Evolutionary conservation across 2,113 vertebrate species (phyloP), one percentile per base, ranked within the genome.

Genomic region (Sphyrna mokarran): DNA sequence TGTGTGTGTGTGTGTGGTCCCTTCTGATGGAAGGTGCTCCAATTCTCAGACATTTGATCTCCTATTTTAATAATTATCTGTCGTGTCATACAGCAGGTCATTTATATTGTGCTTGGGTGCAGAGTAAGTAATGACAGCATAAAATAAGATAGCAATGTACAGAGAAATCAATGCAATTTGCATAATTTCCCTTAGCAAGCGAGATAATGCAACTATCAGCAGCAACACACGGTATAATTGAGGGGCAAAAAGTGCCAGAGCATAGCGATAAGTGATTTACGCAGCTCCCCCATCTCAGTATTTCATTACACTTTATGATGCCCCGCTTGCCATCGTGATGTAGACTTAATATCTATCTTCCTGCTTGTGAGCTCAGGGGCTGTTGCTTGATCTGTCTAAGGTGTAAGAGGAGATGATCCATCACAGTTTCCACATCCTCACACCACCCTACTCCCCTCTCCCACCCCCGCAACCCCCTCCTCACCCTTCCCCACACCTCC

Each of bases 171-270:
- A 43, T 70, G 10, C n/a, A 70, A 94, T 94, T 94, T 69, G 20
- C 91, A 70, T 94, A 94, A 94, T 70, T 94, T 22, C 40, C 40
- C 48, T 48, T 8, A 70, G 93, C 93, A 94, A n/a, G n/a, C 61
- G 68, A 68, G 63, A 22, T 68, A 63, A 20, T 94, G 63, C n/a
- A 40, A 48, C 68, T 72, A 69, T 69, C 93, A 26, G 66, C 66
- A 94, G 8, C 37, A 40, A 94, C 40, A 40, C 37, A 18, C 13
- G 66, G 16, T 70, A 69, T 70, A 69, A 94, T 94, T 94, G 91
- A 8, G 37, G 91, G 66, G 37, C 93, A 94, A 61, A 69, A 37
- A 20, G 14, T n/a, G 61, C 61, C 90, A 93, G 63, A 93, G 29
- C 61, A 66, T 16, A 8, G 23, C 1, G 54, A 22, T 94, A 94